A percentile compares a stretch with the other conserved stretches of the same genome.
These are phyloP conservation scores for Bombus sibiricus DNA, from an alignment of 1,140 invertebrate species.

Conservation along the genomic window DNA sequence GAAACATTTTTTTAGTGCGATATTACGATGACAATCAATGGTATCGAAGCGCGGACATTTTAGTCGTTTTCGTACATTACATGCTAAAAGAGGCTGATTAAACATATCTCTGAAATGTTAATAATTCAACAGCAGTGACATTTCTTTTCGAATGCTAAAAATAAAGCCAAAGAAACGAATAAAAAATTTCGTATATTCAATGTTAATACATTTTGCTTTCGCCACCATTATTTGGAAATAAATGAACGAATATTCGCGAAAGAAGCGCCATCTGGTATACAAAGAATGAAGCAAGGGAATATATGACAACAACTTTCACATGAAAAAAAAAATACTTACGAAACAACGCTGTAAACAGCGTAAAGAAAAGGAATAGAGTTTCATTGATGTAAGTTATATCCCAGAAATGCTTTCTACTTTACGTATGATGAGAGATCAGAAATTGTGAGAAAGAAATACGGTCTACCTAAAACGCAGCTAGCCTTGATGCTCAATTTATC, in stretches of 20 bases:
- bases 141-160: not conserved
- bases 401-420: not conserved
- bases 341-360: conserved; percentile 39
- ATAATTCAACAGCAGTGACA: not conserved
- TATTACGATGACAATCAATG: not conserved
- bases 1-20: conserved; percentile 35
- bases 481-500: conserved; percentile 2
- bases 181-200: not conserved
- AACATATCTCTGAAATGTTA: not conserved
- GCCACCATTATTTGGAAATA: not conserved
- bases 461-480: too few relatives aligned
- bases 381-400: conserved; percentile 14
- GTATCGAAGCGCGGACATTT: not conserved
- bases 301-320: not conserved
- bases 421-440: not conserved
- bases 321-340: conserved; percentile 29
- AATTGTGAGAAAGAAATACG: not conserved
- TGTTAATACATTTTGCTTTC: not conserved
- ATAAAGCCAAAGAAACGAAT: not conserved
- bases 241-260: not conserved
- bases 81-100: not conserved
- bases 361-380: not conserved
- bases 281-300: not conserved
- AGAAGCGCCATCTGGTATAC: not conserved
- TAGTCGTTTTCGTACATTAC: not conserved